Base-by-base conservation (phyloP, 2,888 invertebrate genomes). In the Drosophila incognita region DNA sequence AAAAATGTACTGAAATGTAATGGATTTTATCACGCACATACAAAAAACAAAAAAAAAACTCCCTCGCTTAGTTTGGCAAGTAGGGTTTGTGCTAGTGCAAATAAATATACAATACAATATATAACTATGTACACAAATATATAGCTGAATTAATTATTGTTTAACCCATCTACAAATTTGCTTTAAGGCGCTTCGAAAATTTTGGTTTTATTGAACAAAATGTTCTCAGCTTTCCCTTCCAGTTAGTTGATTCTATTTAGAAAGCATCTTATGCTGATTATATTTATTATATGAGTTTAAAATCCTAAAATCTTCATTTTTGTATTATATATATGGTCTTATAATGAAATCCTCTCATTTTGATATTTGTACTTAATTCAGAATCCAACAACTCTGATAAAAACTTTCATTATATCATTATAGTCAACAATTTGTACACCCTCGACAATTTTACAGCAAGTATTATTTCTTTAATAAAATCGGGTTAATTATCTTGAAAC, bases 1-100 rank as follows among this genome's bases (percentile, higher is more conserved):
- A 82, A 80, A 75, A 59, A 82, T 79, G 82, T 73, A 88, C 86
- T 78, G 71, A 80, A 89, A 86, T 63, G 76, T 87, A 90, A 87
- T 87, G 85, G 85, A 90, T 87, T 90, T 87, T 76, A 90, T 80
- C 90, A 87, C 87, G 87, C 89, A 90, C 87, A 87, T 64, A 74
- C 60, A 27, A 38, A 27, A 31, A 52, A 33, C 4, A 29, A 2
- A 2, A 63, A 24, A 27, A 56, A 54, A 40, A 68, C 74, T 80
- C 79, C 75, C 68, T 60, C 79, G 52, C 82, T 69, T 69, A 76
- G 61, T 61, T 80, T 57, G 65, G 54, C 63, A 60, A 58, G 62
- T 58, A 70, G 71, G 63, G 63, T 79, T 48, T 57, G 29, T 51
- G 27, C 24, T n/a, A 53, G 67, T 67, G 21, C 38, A 49, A 53